phyloP scores from a whole-genome alignment of 2,797 vertebrate genomes.

The Myripristis jacobus region DNA sequence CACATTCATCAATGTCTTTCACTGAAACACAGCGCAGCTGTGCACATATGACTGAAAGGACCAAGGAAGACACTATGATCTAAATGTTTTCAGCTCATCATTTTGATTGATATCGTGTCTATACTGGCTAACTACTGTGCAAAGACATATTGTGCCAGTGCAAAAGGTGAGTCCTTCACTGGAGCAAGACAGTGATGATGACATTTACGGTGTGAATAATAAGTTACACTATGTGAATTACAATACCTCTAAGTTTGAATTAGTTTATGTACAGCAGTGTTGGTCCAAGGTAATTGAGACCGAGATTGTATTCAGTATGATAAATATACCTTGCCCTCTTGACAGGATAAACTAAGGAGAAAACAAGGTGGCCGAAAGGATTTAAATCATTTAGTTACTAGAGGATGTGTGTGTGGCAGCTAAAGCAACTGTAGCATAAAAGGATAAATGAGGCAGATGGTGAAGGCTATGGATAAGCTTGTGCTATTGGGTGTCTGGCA shows the following conservation, averaged over 20 bases:
- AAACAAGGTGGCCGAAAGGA: slow-evolving; percentile 6
- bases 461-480: slow-evolving; percentile 13
- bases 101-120: slow-evolving; percentile 14
- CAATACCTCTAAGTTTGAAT: too few species aligned
- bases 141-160: not conserved
- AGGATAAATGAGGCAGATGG: slow-evolving; percentile 24
- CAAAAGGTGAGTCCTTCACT: not conserved
- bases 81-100: slow-evolving; percentile 43
- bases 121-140: not conserved
- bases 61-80: not conserved
- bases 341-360: slow-evolving; percentile 34
- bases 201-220: not conserved
- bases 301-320: slow-evolving; percentile 20
- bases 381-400: slow-evolving; percentile 8
- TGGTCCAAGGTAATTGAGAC: slow-evolving; percentile 27
- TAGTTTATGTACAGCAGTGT: not conserved
- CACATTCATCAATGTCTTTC: slow-evolving; percentile 72
- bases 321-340: slow-evolving; percentile 16
- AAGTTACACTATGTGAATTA: slow-evolving; percentile 1
- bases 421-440: slow-evolving; percentile 8
- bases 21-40: slow-evolving; percentile 69
- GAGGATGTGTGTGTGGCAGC: slow-evolving; percentile 17
- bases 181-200: not conserved
- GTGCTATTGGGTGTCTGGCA: slow-evolving; percentile 13
- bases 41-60: slow-evolving; percentile 52